Conservation (phyloP, 2,797 vertebrate genomes). For the Vireo griseus region DNA sequence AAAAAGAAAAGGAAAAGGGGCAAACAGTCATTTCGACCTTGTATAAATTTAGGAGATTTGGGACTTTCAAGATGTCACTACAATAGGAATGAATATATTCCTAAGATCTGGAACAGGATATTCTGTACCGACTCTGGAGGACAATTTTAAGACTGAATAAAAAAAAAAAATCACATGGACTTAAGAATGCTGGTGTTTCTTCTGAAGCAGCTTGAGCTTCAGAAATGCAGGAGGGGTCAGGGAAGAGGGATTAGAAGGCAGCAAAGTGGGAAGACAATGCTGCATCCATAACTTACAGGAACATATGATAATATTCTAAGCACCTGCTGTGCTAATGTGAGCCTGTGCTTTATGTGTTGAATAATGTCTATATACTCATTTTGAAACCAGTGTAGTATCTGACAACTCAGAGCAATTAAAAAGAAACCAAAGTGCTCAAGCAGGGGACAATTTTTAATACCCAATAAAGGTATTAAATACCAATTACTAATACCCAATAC, state of each 20-base stretch:
- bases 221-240: background rate
- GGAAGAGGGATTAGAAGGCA: background rate
- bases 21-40: background rate
- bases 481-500: too few species aligned
- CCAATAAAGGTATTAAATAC: background rate
- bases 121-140: background rate
- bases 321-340: background rate
- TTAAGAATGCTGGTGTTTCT: background rate
- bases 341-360: background rate
- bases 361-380: background rate
- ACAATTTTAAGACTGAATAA: background rate
- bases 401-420: background rate
- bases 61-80: background rate
- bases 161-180: background rate
- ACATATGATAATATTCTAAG: background rate
- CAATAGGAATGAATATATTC: background rate
- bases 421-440: background rate
- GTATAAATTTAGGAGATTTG: background rate
- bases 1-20: background rate
- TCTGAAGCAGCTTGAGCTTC: background rate
- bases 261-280: background rate
- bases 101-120: background rate
- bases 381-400: background rate
- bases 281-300: background rate
- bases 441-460: background rate